These are phyloP conservation scores for Sandelia bainsii DNA, from an alignment of 2,797 vertebrate species.

Conservation along the genomic window DNA sequence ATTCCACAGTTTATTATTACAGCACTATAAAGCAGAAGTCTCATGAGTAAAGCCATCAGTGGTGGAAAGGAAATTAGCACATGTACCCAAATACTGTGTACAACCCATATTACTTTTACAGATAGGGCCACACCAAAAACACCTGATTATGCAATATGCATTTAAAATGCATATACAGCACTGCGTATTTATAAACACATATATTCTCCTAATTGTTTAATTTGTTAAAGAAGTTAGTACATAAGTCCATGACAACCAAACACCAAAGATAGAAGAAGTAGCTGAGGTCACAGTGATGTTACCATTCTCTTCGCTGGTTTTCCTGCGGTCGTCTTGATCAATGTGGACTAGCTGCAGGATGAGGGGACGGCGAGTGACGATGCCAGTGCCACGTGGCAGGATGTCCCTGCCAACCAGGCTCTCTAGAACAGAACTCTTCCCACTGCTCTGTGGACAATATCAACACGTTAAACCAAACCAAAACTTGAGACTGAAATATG, in stretches of 20 bases:
- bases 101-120: no score
- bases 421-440: constrained; percentile 98
- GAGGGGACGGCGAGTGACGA: constrained; percentile 96
- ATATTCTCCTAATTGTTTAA: not conserved
- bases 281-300: constrained; percentile 24
- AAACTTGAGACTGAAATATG: not conserved
- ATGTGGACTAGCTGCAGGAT: constrained; percentile 98
- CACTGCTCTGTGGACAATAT: constrained; percentile 93
- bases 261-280: not conserved
- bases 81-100: no score
- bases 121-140: not conserved
- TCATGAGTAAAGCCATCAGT: not conserved
- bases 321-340: constrained; percentile 91
- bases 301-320: constrained; percentile 96
- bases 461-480: constrained; percentile 30
- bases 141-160: not conserved
- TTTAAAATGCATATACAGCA: not conserved
- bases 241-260: not conserved
- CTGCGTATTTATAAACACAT: not conserved
- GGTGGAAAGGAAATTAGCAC: no score
- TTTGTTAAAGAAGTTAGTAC: not conserved
- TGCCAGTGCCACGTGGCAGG: constrained; percentile 94
- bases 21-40: not conserved
- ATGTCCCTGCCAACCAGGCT: constrained; percentile 96
- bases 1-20: not conserved